Conservation (phyloP, 1,140 invertebrate species). For the Pteromalus puparum region DNA sequence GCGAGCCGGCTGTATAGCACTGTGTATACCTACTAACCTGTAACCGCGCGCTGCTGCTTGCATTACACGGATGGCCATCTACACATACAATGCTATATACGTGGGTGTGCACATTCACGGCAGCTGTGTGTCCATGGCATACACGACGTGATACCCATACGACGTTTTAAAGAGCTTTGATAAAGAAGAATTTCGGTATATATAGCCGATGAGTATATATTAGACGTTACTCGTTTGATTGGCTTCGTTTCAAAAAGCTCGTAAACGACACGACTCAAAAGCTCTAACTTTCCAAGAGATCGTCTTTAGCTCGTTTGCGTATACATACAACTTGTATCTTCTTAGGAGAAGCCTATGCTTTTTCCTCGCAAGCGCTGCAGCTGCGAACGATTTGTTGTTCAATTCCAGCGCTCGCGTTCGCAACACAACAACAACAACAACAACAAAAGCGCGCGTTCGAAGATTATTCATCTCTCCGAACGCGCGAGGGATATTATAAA, state of each 20-base stretch:
- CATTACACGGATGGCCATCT: not conserved
- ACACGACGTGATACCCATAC: not conserved
- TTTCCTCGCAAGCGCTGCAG: not conserved
- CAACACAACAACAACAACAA: not conserved
- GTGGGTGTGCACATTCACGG: not conserved
- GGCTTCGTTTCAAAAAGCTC: no score
- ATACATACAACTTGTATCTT: no score
- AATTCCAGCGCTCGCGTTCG: not conserved
- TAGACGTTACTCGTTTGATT: no score
- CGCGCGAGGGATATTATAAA: conserved; percentile 19
- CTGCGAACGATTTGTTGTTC: not conserved
- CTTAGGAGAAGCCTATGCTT: no score
- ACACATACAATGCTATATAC: not conserved
- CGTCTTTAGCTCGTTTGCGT: no score
- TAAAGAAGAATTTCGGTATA: not conserved
- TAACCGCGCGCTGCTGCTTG: not conserved
- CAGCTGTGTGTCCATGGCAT: not conserved
- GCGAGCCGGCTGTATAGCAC: not conserved
- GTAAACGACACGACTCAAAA: no score
- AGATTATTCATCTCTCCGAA: not conserved
- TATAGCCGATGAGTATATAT: no score
- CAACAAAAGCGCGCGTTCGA: not conserved
- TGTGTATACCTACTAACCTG: not conserved
- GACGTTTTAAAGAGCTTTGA: not conserved
- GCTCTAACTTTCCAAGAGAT: no score